Evolutionary conservation across 1,140 invertebrate species (phyloP).

Genomic region (Sarcophaga peregrina): DNA sequence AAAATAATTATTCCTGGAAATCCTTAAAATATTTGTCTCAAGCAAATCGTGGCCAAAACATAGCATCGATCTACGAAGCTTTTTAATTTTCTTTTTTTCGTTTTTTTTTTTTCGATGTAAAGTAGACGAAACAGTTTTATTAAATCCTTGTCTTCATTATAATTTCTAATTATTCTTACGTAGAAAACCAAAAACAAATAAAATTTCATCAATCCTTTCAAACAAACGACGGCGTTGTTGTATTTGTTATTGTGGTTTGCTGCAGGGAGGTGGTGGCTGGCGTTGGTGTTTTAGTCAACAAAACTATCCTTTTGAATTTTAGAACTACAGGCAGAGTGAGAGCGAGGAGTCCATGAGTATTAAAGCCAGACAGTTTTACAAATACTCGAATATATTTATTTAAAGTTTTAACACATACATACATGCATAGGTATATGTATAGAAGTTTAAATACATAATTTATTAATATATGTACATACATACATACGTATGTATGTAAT

Average conservation of each 20-base stretch:
- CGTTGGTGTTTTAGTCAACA: not conserved
- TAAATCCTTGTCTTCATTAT: constrained; percentile 25
- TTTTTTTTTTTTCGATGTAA: too few species aligned
- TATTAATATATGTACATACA: constrained; percentile 24
- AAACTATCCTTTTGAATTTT: constrained; percentile 13
- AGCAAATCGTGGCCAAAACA: not conserved
- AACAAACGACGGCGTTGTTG: not conserved
- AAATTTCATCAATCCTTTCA: constrained; percentile 19
- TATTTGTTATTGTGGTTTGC: too few species aligned
- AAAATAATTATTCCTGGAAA: constrained; percentile 4
- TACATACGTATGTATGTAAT: too few species aligned
- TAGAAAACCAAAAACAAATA: not conserved
- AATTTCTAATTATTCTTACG: constrained; percentile 17
- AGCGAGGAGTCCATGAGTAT: not conserved
- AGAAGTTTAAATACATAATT: not conserved
- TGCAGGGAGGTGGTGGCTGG: too few species aligned
- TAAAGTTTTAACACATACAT: not conserved
- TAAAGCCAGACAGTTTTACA: constrained; percentile 7
- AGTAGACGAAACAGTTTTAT: not conserved
- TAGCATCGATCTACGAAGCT: too few species aligned
- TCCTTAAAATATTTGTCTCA: constrained; percentile 9
- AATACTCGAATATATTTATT: not conserved
- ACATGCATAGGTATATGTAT: not conserved
- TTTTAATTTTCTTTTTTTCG: too few species aligned
- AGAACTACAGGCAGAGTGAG: too few species aligned